These are phyloP conservation scores for Holocentrus rufus DNA, from an alignment of 2,797 vertebrate species.

Conservation along the genomic window DNA sequence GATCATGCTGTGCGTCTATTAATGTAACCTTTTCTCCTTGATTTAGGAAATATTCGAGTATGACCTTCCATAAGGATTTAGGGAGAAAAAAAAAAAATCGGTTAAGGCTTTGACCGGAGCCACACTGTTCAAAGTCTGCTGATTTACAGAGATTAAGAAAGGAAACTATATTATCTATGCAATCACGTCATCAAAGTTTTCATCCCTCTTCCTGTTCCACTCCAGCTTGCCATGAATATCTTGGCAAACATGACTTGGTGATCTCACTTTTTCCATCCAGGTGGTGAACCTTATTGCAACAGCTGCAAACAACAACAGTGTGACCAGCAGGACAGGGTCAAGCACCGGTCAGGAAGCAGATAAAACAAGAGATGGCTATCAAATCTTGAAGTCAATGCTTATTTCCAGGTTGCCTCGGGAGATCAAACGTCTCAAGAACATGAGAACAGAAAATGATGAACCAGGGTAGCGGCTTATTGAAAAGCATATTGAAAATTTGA, in stretches of 20 bases:
- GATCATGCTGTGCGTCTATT: constrained; percentile 23
- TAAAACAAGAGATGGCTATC: neutral
- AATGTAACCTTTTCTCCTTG: constrained; percentile 39
- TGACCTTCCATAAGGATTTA: neutral
- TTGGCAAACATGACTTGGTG: neutral
- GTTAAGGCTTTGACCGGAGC: neutral
- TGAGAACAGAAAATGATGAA: too few relatives aligned
- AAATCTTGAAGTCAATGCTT: neutral
- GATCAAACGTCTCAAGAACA: too few relatives aligned
- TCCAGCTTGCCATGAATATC: constrained; percentile 23
- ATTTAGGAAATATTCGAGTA: constrained; percentile 25
- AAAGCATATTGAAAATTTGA: too few relatives aligned
- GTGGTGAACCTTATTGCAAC: constrained; percentile 11
- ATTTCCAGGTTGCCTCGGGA: too few relatives aligned
- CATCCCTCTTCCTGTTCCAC: constrained; percentile 44
- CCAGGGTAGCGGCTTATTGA: too few relatives aligned
- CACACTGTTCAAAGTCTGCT: constrained; percentile 6
- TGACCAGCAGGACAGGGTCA: neutral
- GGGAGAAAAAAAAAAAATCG: constrained; percentile 2
- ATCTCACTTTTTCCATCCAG: constrained; percentile 12
- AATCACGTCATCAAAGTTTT: constrained; percentile 48
- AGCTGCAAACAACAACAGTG: neutral
- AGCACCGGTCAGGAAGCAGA: constrained; percentile 11
- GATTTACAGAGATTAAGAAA: constrained; percentile 29
- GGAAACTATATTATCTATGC: constrained; percentile 36